Conservation (phyloP, 2,888 invertebrate genomes). For the Amphipyra berbera region DNA sequence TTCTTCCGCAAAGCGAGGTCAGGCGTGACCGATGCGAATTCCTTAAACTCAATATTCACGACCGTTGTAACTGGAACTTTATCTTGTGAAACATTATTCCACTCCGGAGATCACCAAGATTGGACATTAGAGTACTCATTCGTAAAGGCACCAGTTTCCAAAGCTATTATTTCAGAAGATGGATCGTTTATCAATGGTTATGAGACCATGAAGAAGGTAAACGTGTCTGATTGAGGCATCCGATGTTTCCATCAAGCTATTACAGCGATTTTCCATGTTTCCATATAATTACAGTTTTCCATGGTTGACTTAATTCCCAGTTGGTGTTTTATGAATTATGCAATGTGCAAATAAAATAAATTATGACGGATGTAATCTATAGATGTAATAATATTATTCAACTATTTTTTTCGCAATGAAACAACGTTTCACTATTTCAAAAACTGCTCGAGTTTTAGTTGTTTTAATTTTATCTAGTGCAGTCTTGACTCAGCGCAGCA, state of each 20-base stretch:
- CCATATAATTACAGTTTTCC: slow-evolving; percentile 55
- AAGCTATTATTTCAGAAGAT: slow-evolving; percentile 57
- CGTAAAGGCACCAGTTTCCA: slow-evolving; percentile 51
- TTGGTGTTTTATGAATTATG: slow-evolving; percentile 32
- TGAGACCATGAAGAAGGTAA: slow-evolving; percentile 74
- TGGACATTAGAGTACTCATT: slow-evolving; percentile 54
- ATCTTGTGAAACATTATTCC: slow-evolving; percentile 49
- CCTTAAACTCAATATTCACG: slow-evolving; percentile 72
- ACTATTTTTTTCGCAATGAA: slow-evolving; percentile 40
- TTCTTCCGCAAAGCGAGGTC: slow-evolving; percentile 87
- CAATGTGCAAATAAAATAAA: slow-evolving; percentile 39
- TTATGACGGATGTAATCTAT: slow-evolving; percentile 37
- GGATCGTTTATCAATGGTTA: slow-evolving; percentile 62
- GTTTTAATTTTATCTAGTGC: slow-evolving; percentile 39
- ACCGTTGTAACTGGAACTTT: slow-evolving; percentile 62
- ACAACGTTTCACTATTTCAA: slow-evolving; percentile 47
- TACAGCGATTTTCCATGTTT: slow-evolving; percentile 56
- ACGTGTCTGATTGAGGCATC: slow-evolving; percentile 69
- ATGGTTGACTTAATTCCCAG: slow-evolving; percentile 45
- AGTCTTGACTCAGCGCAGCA: slow-evolving; percentile 17
- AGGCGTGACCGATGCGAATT: slow-evolving; percentile 83
- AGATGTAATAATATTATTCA: slow-evolving; percentile 43
- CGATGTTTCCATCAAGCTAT: slow-evolving; percentile 57
- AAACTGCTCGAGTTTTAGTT: slow-evolving; percentile 47
- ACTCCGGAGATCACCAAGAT: slow-evolving; percentile 53